Percentiles rank a stretch among this genome's conserved stretches.
Conservation (phyloP, 92 coral and sea anemone genomes). For the Anthopleura xanthogrammica region DNA sequence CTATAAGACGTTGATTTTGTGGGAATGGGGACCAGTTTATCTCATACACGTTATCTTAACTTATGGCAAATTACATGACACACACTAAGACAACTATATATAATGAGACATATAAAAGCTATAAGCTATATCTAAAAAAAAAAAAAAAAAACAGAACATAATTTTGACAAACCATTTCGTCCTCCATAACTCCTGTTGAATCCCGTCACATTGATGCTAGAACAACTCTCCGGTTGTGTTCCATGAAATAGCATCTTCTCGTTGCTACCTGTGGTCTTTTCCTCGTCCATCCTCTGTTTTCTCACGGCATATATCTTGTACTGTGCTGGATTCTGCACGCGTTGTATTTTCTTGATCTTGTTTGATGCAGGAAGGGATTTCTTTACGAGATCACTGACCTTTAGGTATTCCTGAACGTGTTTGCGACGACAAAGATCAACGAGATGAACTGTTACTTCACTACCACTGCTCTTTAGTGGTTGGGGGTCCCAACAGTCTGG, state of each 20-base stretch:
- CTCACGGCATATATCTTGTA: conserved; percentile 39
- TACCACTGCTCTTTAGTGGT: conserved; percentile 52
- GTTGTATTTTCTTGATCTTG: conserved; percentile 54
- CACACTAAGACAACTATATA: too few relatives aligned
- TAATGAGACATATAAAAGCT: not conserved
- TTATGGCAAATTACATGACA: too few relatives aligned
- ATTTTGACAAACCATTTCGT: conserved; percentile 48
- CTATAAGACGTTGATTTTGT: too few relatives aligned
- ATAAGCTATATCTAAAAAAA: not conserved
- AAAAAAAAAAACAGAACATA: not conserved
- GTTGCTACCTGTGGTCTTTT: conserved; percentile 50
- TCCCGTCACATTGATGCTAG: conserved; percentile 51
- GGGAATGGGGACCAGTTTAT: too few relatives aligned
- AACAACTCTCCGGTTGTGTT: conserved; percentile 37
- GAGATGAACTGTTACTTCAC: conserved; percentile 51
- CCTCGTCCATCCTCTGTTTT: conserved; percentile 64
- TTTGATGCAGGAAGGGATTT: conserved; percentile 20
- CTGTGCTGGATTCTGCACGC: conserved; percentile 70
- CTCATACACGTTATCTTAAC: too few relatives aligned
- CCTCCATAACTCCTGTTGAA: conserved; percentile 76
- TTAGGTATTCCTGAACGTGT: conserved; percentile 47
- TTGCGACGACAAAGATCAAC: conserved; percentile 47
- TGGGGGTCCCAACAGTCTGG: conserved; percentile 70
- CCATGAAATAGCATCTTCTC: conserved; percentile 74
- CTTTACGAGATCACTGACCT: conserved; percentile 29